Evolutionary conservation across 2,113 vertebrate genomes (phyloP), one percentile per base, ranked within the genome.

Genomic region (Caloenas nicobarica): DNA sequence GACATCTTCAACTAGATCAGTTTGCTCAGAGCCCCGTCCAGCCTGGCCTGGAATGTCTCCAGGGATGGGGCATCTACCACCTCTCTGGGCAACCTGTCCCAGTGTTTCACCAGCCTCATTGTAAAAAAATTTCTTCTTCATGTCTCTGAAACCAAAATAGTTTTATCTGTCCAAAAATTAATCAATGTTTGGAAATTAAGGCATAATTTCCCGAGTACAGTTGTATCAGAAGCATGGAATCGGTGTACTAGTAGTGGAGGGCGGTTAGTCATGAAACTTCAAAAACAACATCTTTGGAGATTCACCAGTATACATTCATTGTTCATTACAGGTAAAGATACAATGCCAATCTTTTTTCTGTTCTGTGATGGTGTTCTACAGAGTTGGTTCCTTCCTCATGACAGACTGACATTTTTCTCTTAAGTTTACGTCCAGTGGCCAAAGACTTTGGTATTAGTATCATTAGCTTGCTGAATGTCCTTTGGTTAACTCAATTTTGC

Each of bases 381-480:
- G 57, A 46, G 38, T 8, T 60, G 48, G 42, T 34, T 81, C 16
- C 22, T 72, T 86, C 57, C 12, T 34, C 92, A 31, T 13, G 46
- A 31, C n/a, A 72, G 28, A 29, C n/a, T 23, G 31, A 29, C 9
- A 3, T 81, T 53, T 66, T 80, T 57, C 65, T 71, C 15, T 13
- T 38, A 46, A 25, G 16, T 68, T 54, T 60, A 17, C 7, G 5
- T 46, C 16, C 19, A 17, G 1, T 40, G n/a, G 19, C n/a, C 91
- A 94, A 83, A 86, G 79, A 82, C 64, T 97, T 93, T 14, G 16
- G 13, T 76, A 8, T 54, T 56, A 18, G 50, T 40, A 11, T 60
- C 19, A 8, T 34, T 10, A 19, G 19, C 40, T 66, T 42, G 25
- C 34, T 70, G 29, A 64, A 17, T 36, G 40, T 72, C 54, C 53